Base-by-base conservation (phyloP, 2,888 invertebrate genomes). In the Horisme vitalbata region DNA sequence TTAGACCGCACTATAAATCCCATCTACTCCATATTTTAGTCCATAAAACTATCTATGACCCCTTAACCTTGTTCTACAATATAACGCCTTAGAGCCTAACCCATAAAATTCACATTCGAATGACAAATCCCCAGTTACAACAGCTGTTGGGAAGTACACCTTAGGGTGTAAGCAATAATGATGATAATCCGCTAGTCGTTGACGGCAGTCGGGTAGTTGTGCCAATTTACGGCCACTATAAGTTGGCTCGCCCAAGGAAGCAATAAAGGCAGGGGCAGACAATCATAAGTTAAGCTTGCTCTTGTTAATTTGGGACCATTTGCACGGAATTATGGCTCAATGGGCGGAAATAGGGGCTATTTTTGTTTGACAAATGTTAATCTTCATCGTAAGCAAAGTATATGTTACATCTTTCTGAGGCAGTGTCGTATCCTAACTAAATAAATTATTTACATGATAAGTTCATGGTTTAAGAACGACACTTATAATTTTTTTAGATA, bases 211-310 rank as follows among this genome's bases (percentile, higher is more conserved):
- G 31, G 46, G 36, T 28, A 41, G 32, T 41, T 31, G 23, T 13
- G 8, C 12, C 36, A 31, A 41, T 47, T 47, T 46, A 46, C 41
- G 32, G 35, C 14, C 24, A 14, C 10, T 27, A 37, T 27, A 11
- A 45, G 32, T 26, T 9, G 46, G 18, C 24, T 24, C 26, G 34
- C 39, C 45, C 13, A 15, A 43, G 43, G 24, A 30, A 8, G 35
- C 35, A 31, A 14, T 41, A 39, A 30, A 45, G 38, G 3, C 33
- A 7, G 23, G 28, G 14, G 21, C 34, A 39, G 39, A 41, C 41
- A 41, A 37, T 47, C 47, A 41, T 47, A 47, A 47, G 41, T 47
- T 47, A 47, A 32, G 35, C 13, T 10, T 10, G 24, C 15, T 27
- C 45, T 41, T 37, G 47, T 41, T 47, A 13, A 41, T 47, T 36